Evolutionary conservation across 2,113 vertebrate species (phyloP).

Genomic region (Eulemur macaco): DNA sequence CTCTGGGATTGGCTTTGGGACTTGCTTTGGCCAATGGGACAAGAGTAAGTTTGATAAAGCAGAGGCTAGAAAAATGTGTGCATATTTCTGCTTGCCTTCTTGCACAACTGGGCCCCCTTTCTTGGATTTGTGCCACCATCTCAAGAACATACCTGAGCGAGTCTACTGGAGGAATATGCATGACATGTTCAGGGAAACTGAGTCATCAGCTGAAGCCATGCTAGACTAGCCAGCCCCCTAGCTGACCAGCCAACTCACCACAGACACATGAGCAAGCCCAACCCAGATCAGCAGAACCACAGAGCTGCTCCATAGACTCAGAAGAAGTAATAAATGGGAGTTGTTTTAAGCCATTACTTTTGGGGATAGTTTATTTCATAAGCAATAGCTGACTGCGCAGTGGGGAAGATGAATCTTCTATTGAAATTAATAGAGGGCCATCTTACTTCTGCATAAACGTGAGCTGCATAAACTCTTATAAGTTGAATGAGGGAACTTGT

Average conservation of each 20-base stretch:
- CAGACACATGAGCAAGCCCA: background rate
- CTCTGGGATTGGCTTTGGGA: background rate
- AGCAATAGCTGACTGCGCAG: background rate
- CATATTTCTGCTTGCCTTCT: background rate
- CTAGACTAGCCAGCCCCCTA: background rate
- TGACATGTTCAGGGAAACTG: accelerated
- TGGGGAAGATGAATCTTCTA: background rate
- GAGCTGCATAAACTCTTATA: background rate
- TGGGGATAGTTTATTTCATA: background rate
- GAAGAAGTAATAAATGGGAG: background rate
- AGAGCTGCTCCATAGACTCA: background rate
- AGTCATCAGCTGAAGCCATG: background rate
- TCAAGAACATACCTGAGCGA: background rate
- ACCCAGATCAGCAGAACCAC: background rate
- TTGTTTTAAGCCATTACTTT: background rate
- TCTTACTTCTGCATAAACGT: background rate
- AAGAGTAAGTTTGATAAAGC: background rate
- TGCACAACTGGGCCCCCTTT: background rate
- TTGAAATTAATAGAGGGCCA: background rate
- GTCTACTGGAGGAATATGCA: too few relatives aligned
- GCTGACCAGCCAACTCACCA: background rate
- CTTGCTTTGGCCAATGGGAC: background rate
- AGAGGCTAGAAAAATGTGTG: background rate
- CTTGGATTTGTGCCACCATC: background rate
- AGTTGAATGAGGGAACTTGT: background rate